Base-by-base conservation (phyloP, 1,140 invertebrate genomes). In the Cotesia chilonis region DNA sequence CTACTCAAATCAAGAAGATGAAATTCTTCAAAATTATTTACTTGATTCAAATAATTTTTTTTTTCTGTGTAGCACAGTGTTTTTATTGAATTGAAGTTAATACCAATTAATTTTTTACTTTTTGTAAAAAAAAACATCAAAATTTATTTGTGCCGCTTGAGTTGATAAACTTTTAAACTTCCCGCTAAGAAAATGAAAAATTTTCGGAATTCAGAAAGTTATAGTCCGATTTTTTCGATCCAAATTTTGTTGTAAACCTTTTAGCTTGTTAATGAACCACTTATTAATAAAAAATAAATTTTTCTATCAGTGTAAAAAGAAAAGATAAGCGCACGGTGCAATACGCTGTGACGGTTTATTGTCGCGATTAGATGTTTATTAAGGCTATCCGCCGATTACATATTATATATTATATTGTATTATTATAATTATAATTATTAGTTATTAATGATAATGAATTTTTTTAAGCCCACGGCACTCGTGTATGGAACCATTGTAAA, bases 251-350 rank as follows among this genome's bases (percentile, higher is more conserved):
- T 28, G 28, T 28, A 28, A 28, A 2, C 2, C 1, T 52, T 52
- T n/a, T 52, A 52, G 47, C 7, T 7, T 10, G n/a, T 52, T 52
- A n/a, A 7, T n/a, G n/a, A 52, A 52, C n/a, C n/a, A 52, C 17
- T 55, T 7, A 55, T 55, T 7, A 52, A 67, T 4, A 28, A 41
- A 10, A 57, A 68, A 68, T 37, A 17, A 68, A 47, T 51, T 65
- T 20, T 65, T 65, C 28, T 28, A 28, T 28, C 57, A 57, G 36
- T 20, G 28, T 38, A 60, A 72, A 70, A 70, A 73, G 72, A 71
- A 69, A 73, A 78, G 74, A 75, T 74, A 77, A 74, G 72, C 78
- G 74, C 77, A 78, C 78, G 80, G 83, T 85, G 82, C 83, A 85
- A 85, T 85, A 85, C 80, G 14, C 51, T 76, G 78, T 81, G 28